Base-by-base conservation (phyloP, 2,888 invertebrate genomes). In the Apomyelois bistriatella region DNA sequence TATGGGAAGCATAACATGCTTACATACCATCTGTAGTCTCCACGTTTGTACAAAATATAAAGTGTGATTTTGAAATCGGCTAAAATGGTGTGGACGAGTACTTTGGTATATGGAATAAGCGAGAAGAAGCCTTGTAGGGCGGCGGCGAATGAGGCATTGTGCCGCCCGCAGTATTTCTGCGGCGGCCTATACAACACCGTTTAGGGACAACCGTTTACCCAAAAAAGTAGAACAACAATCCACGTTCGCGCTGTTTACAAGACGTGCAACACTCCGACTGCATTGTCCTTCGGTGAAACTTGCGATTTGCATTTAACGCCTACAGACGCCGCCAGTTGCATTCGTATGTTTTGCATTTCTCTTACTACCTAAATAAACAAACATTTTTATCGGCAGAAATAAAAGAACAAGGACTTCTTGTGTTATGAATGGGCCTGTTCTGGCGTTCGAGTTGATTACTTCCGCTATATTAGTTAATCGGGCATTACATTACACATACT, bases 221-320 rank as follows among this genome's bases (percentile, higher is more conserved):
- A 89, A 90, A 90, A 89, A 89, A 89, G 90, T 87, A 85, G 84
- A 85, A 84, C 88, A 82, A 79, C 85, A 78, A 82, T 80, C 83
- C 80, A 74, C 76, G 80, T 74, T 79, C 67, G 71, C 65, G 76
- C 72, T 88, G 89, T 89, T 90, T 85, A 89, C 90, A 89, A 76
- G 85, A 79, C 74, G 74, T 72, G 72, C 81, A 78, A 89, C 90
- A 90, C 87, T 76, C 69, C 74, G 70, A 61, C 75, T 70, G 82
- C 85, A 87, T 89, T 89, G 88, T 87, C 78, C 75, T 76, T 74
- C 69, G 75, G 85, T 81, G 85, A 87, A 87, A 88, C 64, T 59
- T 53, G 62, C 69, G 64, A 86, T 88, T 89, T 87, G 80, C 86
- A 88, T 89, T 85, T 81, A 75, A 79, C 85, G 75, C 85, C 82